Percentiles rank a stretch among this genome's conserved stretches.
These are phyloP conservation scores for Gopherus evgoodei DNA, from an alignment of 2,113 vertebrate genomes.

Conservation along the genomic window DNA sequence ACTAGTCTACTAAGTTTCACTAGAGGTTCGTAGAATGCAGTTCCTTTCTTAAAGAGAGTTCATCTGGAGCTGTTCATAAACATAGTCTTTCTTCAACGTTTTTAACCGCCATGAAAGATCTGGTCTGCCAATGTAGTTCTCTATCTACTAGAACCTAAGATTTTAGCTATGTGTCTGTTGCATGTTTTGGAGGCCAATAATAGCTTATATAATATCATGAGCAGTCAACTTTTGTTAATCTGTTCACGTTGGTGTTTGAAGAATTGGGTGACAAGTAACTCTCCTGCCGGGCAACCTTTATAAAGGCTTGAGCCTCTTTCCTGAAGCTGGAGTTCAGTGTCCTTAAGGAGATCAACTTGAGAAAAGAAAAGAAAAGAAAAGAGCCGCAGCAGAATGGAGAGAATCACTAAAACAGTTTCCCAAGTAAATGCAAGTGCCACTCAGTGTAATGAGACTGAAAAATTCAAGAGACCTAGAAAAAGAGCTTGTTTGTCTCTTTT, in stretches of 20 bases:
- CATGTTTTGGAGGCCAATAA: neutral
- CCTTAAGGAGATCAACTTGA: constrained; percentile 66
- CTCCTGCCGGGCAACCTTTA: constrained; percentile 65
- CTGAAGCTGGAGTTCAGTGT: constrained; percentile 4
- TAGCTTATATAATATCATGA: neutral
- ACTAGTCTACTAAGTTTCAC: neutral
- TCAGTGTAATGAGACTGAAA: constrained; percentile 54
- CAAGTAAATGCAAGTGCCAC: constrained; percentile 29
- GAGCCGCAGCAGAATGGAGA: constrained; percentile 31
- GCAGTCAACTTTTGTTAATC: constrained; percentile 25
- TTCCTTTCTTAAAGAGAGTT: neutral
- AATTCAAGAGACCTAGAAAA: neutral
- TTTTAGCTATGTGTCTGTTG: neutral
- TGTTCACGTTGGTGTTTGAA: constrained; percentile 27
- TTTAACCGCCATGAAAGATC: constrained; percentile 33
- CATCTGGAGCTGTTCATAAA: neutral
- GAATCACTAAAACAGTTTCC: constrained; percentile 48
- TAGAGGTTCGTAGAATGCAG: neutral
- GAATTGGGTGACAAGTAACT: neutral
- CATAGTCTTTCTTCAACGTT: neutral
- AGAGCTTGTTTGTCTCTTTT: neutral
- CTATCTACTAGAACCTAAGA: neutral
- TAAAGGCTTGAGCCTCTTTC: constrained; percentile 8
- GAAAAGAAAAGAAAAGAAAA: constrained; percentile 27
- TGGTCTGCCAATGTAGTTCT: constrained; percentile 47